Evolutionary conservation across 1,140 invertebrate species (phyloP).

Genomic region (Solen grandis): DNA sequence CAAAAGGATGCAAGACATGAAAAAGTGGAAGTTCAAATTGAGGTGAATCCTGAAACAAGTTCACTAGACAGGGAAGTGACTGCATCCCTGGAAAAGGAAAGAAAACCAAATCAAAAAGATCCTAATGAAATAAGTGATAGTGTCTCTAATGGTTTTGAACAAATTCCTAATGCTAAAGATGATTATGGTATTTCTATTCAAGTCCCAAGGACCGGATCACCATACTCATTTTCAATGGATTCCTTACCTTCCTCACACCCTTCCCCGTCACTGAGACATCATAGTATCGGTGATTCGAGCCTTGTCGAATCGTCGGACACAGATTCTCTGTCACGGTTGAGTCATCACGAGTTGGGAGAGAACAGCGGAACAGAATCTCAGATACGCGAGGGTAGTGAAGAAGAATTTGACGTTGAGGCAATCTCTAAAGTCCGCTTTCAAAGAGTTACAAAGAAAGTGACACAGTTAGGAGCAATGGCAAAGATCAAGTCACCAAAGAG

Average conservation of each 20-base stretch:
- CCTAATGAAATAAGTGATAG: not conserved
- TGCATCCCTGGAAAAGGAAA: not conserved
- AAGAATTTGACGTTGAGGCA: constrained; percentile 50
- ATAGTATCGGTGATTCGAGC: constrained; percentile 1
- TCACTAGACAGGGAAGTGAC: too few relatives aligned
- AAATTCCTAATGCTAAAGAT: too few relatives aligned
- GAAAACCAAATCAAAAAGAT: not conserved
- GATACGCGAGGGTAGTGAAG: not conserved
- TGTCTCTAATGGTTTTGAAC: too few relatives aligned
- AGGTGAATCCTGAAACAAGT: not conserved
- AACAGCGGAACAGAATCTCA: not conserved
- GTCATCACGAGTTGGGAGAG: not conserved
- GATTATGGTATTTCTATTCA: not conserved
- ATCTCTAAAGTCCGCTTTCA: constrained; percentile 47
- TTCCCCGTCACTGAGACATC: constrained; percentile 25
- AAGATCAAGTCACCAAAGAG: constrained; percentile 38
- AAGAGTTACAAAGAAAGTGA: constrained; percentile 29
- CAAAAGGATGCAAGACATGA: not conserved
- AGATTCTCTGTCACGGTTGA: constrained; percentile 28
- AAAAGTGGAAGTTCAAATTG: not conserved
- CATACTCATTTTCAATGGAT: constrained; percentile 56
- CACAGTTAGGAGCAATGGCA: constrained; percentile 3
- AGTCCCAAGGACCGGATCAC: constrained; percentile 28
- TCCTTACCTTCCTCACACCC: constrained; percentile 48
- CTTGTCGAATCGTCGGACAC: constrained; percentile 39